Base-by-base conservation (phyloP, 2,888 invertebrate species). In the Abrostola triplasia region DNA sequence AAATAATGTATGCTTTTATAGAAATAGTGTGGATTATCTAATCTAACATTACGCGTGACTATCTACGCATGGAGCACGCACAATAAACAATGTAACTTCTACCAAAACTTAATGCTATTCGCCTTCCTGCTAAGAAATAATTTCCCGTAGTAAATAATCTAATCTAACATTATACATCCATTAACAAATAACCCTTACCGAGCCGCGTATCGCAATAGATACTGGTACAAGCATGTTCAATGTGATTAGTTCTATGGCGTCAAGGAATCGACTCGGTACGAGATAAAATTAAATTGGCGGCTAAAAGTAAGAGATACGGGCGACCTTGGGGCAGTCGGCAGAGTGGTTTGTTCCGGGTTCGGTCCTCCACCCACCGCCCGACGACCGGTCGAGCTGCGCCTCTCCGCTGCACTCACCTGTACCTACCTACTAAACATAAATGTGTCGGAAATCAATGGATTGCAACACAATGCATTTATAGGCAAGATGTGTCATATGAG, bases 261-360 rank as follows among this genome's bases (percentile, higher is more conserved):
- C 74, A 71, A 72, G 67, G 68, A 73, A 78, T 70, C 64, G 64
- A 64, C 73, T 71, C 57, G 44, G 58, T 66, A 68, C 77, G 64
- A 78, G 75, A 79, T 79, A 73, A 82, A 80, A 69, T 78, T 73
- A 74, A 73, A 78, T 81, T 82, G 81, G 77, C 83, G 73, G 77
- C 82, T 89, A 88, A 86, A 89, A 90, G 88, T 89, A 89, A 91
- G 80, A 90, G 86, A 91, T 89, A 90, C 87, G 70, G 76, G 83
- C 84, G 91, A 89, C 94, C 94, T 93, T 93, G 93, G 82, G 77
- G 81, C 84, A 78, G 79, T 84, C 87, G 77, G 81, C 84, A 78
- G 79, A 84, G 87, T 83, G 83, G 84, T 83, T 82, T 84, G 89
- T 93, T 93, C 93, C 93, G 93, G 92, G 92, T 93, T 87, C 85